Evolutionary conservation across 2,888 invertebrate species (phyloP).

Genomic region (Ormyrus rosae): DNA sequence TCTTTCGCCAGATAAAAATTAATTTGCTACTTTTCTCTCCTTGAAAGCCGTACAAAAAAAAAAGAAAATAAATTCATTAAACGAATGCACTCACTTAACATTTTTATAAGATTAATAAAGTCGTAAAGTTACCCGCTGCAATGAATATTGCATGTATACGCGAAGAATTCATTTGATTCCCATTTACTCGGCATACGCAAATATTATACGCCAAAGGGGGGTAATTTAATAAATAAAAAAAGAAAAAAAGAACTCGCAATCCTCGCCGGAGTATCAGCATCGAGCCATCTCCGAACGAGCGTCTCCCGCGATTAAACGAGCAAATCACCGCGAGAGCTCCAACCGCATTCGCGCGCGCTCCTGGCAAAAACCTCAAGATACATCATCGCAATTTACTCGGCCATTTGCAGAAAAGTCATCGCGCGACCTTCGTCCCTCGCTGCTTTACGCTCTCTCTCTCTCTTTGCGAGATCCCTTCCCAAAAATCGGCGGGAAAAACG

Average conservation of each 20-base stretch:
- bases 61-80: conserved; percentile 16
- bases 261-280: neutral
- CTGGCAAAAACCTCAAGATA: conserved; percentile 38
- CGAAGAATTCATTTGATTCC: neutral
- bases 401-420: conserved; percentile 39
- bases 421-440: neutral
- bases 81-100: neutral
- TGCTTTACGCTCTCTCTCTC: neutral
- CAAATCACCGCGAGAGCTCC: conserved; percentile 17
- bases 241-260: neutral
- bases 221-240: conserved; percentile 14
- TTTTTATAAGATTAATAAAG: conserved; percentile 21
- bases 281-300: neutral
- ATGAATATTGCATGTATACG: neutral
- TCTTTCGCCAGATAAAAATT: no score
- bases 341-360: conserved; percentile 3
- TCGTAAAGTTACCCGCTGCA: neutral
- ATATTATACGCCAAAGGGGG: neutral
- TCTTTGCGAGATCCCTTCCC: neutral
- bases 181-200: neutral
- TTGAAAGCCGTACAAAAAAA: neutral
- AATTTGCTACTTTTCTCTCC: no score
- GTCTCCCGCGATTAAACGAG: neutral
- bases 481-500: no score
- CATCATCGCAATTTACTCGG: conserved; percentile 48